Conservation (phyloP, 2,888 invertebrate genomes). For the Vandiemenella viatica region DNA sequence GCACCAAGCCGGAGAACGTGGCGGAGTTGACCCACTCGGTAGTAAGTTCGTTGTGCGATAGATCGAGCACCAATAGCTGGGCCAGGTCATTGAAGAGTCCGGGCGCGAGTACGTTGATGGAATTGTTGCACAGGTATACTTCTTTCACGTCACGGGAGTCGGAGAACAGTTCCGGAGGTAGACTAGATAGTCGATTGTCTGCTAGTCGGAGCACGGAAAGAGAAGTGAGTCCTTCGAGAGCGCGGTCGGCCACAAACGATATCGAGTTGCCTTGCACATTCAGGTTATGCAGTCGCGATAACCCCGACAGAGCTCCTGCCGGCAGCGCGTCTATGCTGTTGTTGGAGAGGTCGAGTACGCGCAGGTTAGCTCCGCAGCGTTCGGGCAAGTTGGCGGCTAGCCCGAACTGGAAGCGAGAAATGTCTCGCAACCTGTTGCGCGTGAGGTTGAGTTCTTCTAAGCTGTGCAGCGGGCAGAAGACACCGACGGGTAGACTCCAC, state of each 20-base stretch:
- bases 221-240: conserved; percentile 57
- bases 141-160: conserved; percentile 64
- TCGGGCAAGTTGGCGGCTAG: conserved; percentile 29
- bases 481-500: conserved; percentile 61
- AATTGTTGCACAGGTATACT: conserved; percentile 68
- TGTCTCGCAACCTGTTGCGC: conserved; percentile 59
- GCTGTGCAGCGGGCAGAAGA: conserved; percentile 57
- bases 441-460: conserved; percentile 65
- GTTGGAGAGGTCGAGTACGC: conserved; percentile 56
- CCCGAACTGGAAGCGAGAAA: conserved; percentile 55
- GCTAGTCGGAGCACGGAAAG: conserved; percentile 60
- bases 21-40: conserved; percentile 70
- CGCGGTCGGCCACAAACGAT: conserved; percentile 58
- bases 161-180: conserved; percentile 68
- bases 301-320: conserved; percentile 51
- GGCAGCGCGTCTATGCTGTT: conserved; percentile 64
- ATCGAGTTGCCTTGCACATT: conserved; percentile 64
- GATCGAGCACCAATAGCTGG: conserved; percentile 58
- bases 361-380: conserved; percentile 53
- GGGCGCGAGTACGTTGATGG: conserved; percentile 63
- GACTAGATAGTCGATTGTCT: conserved; percentile 61
- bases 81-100: conserved; percentile 61
- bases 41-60: conserved; percentile 64
- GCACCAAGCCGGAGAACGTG: conserved; percentile 60
- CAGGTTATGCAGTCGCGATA: conserved; percentile 54